Conservation (phyloP, 2,888 invertebrate genomes). For the Phortica magna region DNA sequence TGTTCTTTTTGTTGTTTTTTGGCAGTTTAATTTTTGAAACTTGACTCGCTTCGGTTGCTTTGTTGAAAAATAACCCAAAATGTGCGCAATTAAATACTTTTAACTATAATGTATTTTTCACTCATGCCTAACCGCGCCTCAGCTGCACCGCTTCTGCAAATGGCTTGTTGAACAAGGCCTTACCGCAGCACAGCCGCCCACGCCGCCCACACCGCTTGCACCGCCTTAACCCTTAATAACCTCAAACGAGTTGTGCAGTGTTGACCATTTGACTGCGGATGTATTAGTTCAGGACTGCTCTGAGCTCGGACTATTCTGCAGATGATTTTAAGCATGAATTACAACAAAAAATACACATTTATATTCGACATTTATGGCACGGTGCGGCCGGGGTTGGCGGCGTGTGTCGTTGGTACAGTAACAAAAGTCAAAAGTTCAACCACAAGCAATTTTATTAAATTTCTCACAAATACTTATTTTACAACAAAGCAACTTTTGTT, state of each 20-base stretch:
- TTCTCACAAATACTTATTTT: constrained; percentile 43
- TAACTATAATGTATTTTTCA: constrained; percentile 68
- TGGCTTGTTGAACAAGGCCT: neutral
- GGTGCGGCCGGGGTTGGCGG: no score
- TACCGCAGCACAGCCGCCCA: neutral
- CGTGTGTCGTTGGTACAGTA: neutral
- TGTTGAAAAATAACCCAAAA: constrained; percentile 46
- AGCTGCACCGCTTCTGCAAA: neutral
- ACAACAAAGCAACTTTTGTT: constrained; percentile 12
- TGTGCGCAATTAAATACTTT: constrained; percentile 68
- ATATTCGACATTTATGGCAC: constrained; percentile 43
- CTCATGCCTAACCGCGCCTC: neutral
- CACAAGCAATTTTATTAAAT: constrained; percentile 69
- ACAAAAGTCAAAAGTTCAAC: constrained; percentile 66
- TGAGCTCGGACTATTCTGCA: neutral
- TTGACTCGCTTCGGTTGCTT: constrained; percentile 39
- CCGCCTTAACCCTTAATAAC: constrained; percentile 1
- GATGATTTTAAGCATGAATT: constrained; percentile 52
- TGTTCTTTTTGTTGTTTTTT: no score
- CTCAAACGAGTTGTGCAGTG: constrained; percentile 61
- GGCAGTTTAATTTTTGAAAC: constrained; percentile 38
- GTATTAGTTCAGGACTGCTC: constrained; percentile 48
- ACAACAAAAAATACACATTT: constrained; percentile 58
- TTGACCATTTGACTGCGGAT: constrained; percentile 67
- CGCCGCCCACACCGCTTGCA: neutral